These are phyloP conservation scores for Harlomillsia oculata DNA, from an alignment of 1,140 invertebrate species.

Conservation along the genomic window DNA sequence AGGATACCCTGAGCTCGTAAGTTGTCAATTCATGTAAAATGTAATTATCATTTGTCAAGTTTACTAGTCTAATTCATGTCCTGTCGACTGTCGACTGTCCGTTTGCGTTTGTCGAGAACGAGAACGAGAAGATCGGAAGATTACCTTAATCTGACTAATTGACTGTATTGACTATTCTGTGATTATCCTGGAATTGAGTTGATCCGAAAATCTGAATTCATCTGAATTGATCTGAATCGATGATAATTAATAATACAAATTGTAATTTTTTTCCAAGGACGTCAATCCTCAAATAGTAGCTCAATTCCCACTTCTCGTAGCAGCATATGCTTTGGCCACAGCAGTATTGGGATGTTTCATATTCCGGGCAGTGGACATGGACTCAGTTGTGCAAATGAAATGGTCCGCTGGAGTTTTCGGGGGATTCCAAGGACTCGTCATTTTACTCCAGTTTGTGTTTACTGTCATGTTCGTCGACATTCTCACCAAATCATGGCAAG, in stretches of 20 bases:
- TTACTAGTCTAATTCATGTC: too few relatives aligned
- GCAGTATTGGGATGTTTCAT: constrained; percentile 9
- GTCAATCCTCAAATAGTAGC: constrained; percentile 10
- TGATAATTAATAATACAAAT: neutral
- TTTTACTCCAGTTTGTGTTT: constrained; percentile 15
- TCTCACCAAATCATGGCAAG: constrained; percentile 11
- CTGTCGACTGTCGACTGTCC: too few relatives aligned
- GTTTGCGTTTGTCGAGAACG: too few relatives aligned
- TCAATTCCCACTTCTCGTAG: constrained; percentile 14
- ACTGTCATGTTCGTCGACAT: constrained; percentile 21
- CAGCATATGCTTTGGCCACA: neutral
- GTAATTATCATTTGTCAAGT: too few relatives aligned
- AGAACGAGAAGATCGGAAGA: too few relatives aligned
- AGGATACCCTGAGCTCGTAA: constrained; percentile 7
- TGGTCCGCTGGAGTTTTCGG: constrained; percentile 10
- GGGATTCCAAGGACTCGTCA: constrained; percentile 11
- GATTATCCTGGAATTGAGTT: neutral
- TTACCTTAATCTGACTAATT: too few relatives aligned
- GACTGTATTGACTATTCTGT: neutral
- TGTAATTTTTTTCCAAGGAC: constrained; percentile 6
- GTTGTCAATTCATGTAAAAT: too few relatives aligned
- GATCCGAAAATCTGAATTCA: neutral
- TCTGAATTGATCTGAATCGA: neutral
- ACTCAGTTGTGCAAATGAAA: constrained; percentile 16
- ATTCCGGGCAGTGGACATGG: constrained; percentile 19